Evolutionary conservation across 1,140 invertebrate genomes (phyloP).

Genomic region (Pseudomyrmex cubaensis): DNA sequence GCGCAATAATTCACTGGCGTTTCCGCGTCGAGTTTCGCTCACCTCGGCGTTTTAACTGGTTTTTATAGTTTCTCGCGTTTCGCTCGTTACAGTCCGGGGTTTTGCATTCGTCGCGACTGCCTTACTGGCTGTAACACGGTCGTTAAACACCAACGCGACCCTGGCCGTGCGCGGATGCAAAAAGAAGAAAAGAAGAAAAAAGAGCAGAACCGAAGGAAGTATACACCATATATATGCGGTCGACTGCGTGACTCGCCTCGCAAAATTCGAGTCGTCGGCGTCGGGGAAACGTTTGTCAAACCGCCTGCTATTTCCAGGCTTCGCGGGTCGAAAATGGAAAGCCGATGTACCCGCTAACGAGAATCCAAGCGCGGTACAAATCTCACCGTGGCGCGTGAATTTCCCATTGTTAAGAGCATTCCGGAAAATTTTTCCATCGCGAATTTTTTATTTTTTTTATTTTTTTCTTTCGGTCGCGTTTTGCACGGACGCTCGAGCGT

Average conservation of each 20-base stretch:
- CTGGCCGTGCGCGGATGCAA: background rate
- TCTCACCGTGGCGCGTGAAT: conserved; percentile 22
- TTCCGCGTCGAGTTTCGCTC: conserved; percentile 70
- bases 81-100: conserved; percentile 48
- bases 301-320: conserved; percentile 25
- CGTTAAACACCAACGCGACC: conserved; percentile 53
- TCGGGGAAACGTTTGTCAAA: background rate
- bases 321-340: conserved; percentile 18
- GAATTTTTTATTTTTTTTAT: too few species aligned
- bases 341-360: conserved; percentile 48
- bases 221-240: background rate
- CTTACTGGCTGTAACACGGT: conserved; percentile 53
- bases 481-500: conserved; percentile 7
- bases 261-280: conserved; percentile 27
- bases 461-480: conserved; percentile 32
- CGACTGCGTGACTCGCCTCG: conserved; percentile 38
- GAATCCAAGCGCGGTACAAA: conserved; percentile 19
- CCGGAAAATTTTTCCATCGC: conserved; percentile 36
- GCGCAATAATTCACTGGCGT: conserved; percentile 71
- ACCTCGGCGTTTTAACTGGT: conserved; percentile 67
- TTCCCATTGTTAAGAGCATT: conserved; percentile 13
- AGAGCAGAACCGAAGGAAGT: conserved; percentile 27
- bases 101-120: conserved; percentile 61
- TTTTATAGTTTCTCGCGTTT: conserved; percentile 68
- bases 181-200: background rate